Conservation (phyloP, 2,113 vertebrate species). For the Notarius quadriscutis region DNA sequence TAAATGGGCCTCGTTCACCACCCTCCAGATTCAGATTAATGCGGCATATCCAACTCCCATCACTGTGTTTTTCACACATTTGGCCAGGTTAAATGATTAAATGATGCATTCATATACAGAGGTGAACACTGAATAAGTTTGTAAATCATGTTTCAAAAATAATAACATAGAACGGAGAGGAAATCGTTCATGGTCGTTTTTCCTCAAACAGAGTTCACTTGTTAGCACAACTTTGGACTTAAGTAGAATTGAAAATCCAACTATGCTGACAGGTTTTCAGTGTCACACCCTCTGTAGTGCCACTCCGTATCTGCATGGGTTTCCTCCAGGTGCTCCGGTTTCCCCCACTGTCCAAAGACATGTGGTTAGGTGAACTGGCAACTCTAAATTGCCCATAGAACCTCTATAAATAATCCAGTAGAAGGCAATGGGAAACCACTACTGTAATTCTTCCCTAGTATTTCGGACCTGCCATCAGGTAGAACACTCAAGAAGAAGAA, state of each 20-base stretch:
- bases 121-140: background rate
- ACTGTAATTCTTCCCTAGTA: too few species aligned
- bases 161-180: background rate
- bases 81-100: background rate
- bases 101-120: background rate
- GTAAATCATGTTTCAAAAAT: background rate
- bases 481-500: too few species aligned
- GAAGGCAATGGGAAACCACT: too few species aligned
- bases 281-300: too few species aligned
- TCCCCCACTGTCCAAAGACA: too few species aligned
- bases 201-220: background rate
- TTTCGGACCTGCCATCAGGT: too few species aligned
- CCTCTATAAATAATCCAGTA: too few species aligned
- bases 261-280: background rate
- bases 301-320: too few species aligned
- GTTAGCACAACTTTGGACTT: background rate
- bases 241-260: background rate
- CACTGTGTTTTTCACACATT: slow-evolving; percentile 4
- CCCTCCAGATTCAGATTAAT: slow-evolving; percentile 52
- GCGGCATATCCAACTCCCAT: slow-evolving; percentile 26
- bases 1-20: slow-evolving; percentile 43
- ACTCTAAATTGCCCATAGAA: too few species aligned
- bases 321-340: too few species aligned
- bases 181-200: background rate
- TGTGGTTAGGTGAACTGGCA: too few species aligned